These are phyloP conservation scores for Armadillidium nasatum DNA, from an alignment of 1,140 invertebrate species.

Conservation along the genomic window DNA sequence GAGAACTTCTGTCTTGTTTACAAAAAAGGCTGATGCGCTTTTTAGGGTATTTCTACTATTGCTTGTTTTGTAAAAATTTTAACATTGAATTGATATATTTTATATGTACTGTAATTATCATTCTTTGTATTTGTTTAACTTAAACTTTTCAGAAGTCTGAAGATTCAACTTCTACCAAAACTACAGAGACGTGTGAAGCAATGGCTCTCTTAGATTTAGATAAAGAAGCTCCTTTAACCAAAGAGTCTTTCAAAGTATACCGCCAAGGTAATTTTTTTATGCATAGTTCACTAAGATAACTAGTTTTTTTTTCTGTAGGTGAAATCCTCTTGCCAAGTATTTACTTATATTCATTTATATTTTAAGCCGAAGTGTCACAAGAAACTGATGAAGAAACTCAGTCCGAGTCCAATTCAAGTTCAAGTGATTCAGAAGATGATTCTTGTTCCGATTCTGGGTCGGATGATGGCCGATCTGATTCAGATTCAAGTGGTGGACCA, in stretches of 20 bases:
- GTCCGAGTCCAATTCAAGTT: slow-evolving; percentile 48
- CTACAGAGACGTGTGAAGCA: slow-evolving; percentile 16
- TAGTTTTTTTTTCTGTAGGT: too few species aligned
- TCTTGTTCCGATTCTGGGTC: slow-evolving; percentile 37
- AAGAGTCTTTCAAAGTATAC: slow-evolving; percentile 43
- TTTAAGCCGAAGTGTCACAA: slow-evolving; percentile 44
- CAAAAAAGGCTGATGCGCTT: slow-evolving; percentile 62
- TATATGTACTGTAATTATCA: not conserved
- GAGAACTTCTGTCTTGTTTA: slow-evolving; percentile 74
- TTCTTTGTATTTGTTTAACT: not conserved
- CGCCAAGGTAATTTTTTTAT: slow-evolving; percentile 32
- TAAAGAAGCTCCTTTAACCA: slow-evolving; percentile 31
- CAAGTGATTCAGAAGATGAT: slow-evolving; percentile 38
- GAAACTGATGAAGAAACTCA: slow-evolving; percentile 50
- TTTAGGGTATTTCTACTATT: slow-evolving; percentile 33
- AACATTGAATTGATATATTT: too few species aligned
- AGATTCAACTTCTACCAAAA: not conserved
- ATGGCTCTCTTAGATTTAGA: slow-evolving; percentile 34
- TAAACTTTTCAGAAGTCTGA: not conserved
- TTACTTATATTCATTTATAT: not conserved
- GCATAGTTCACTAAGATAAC: too few species aligned
- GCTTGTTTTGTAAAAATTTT: too few species aligned
- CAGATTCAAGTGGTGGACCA: slow-evolving; percentile 39
- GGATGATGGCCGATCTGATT: slow-evolving; percentile 38
- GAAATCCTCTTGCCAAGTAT: not conserved